These are phyloP conservation scores for Planococcus citri DNA, from an alignment of 1,140 invertebrate species.

Conservation along the genomic window DNA sequence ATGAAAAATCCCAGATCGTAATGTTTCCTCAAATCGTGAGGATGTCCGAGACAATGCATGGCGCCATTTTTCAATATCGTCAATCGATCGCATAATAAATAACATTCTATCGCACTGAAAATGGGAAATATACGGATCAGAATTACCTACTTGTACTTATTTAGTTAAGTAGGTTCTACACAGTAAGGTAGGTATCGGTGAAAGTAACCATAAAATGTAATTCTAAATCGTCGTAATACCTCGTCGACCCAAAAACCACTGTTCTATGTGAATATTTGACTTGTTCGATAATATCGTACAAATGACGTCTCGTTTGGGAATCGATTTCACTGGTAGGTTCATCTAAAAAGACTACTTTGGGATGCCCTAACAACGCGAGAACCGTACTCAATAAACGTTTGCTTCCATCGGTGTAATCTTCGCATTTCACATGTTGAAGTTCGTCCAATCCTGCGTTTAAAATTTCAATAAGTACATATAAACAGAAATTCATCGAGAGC, in stretches of 20 bases:
- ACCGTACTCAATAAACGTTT: conserved; percentile 90
- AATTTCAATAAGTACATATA: background rate
- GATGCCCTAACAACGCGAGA: conserved; percentile 82
- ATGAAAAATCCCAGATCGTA: conserved; percentile 65
- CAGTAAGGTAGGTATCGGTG: no score
- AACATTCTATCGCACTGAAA: conserved; percentile 50
- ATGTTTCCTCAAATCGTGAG: conserved; percentile 55
- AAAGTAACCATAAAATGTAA: no score
- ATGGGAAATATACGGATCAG: background rate
- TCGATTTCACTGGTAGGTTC: conserved; percentile 72
- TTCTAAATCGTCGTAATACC: conserved; percentile 30
- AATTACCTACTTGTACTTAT: no score
- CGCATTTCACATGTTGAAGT: conserved; percentile 25
- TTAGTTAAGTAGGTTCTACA: no score
- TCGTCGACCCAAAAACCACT: conserved; percentile 36
- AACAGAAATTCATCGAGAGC: background rate
- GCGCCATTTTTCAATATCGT: conserved; percentile 49
- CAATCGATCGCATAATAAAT: conserved; percentile 43
- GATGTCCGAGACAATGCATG: conserved; percentile 49
- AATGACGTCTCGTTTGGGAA: conserved; percentile 55
- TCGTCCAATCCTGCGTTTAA: conserved; percentile 25
- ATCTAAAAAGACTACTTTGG: conserved; percentile 75
- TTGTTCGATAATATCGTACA: conserved; percentile 60
- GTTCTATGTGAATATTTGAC: conserved; percentile 35
- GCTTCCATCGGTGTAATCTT: conserved; percentile 67